Percentiles rank a stretch among this genome's conserved stretches.
Evolutionary conservation across 1,140 invertebrate genomes (phyloP).

Genomic region (Trialeurodes vaporariorum): DNA sequence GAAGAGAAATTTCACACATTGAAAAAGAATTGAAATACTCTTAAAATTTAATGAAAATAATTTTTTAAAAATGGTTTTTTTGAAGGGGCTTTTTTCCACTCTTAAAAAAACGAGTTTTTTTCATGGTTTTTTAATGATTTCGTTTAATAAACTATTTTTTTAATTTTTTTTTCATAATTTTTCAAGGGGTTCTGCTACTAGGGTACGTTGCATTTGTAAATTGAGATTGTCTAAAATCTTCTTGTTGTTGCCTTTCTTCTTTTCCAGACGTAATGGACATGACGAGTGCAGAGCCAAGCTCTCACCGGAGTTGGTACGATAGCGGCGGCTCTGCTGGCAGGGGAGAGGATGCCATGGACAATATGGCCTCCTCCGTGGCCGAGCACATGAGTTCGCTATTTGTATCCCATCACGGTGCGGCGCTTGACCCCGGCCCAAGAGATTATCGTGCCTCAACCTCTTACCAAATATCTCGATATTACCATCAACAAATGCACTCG

Average conservation of each 20-base stretch:
- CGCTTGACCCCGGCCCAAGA: background rate
- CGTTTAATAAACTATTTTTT: no score
- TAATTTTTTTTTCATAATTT: no score
- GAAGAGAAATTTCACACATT: no score
- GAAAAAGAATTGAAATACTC: no score
- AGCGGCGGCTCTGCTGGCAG: background rate
- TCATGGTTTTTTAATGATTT: no score
- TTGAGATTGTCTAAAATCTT: no score
- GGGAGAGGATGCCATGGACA: background rate
- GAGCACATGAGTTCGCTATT: background rate
- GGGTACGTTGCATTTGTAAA: no score
- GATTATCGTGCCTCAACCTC: background rate
- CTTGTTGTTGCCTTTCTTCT: background rate
- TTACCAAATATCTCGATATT: background rate
- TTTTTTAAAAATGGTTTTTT: no score
- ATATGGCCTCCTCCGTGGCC: background rate
- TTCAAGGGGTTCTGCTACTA: no score
- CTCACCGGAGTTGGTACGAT: background rate
- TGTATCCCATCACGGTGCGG: background rate
- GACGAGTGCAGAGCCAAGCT: background rate
- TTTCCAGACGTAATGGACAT: background rate
- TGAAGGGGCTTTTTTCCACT: no score
- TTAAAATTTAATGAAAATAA: no score
- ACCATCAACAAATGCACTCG: background rate
- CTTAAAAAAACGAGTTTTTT: no score